Base-by-base conservation (phyloP, 1,140 invertebrate species). In the Zaprionus ghesquierei region DNA sequence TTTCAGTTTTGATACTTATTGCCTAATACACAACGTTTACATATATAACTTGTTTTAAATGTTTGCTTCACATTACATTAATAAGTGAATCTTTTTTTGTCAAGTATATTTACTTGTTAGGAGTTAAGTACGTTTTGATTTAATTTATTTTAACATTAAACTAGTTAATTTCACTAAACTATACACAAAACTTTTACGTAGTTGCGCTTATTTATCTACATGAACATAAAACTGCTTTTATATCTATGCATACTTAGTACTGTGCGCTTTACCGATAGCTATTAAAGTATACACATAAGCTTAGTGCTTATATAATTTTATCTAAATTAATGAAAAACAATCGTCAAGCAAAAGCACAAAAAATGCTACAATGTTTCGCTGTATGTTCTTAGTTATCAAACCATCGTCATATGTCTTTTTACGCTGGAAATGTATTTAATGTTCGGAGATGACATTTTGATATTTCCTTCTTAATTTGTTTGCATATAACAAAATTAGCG, bases 161-260 rank as follows among this genome's bases (percentile, higher is more conserved):
- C 82, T 87, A 87, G 69, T 82, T 82, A 65, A 87, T 89, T 87
- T 87, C 35, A 82, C 84, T 89, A 87, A 87, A 79, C 82, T 87
- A 87, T 87, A 87, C 82, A 87, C 79, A 87, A 76, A 86, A n/a
- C 73, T 61, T 81, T 81, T 78, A 77, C 58, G 61, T 69, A 66
- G n/a, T 69, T 78, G 62, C 50, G 61, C 35, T 41, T 55, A 63
- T 33, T 46, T 62, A 54, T 46, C 33, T 54, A 41, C 35, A n/a
- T 41, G 38, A 58, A 55, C 54, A 56, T 61, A 18, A 54, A 53
- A 64, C 54, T 70, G 64, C 31, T 25, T 25, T 25, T 15, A 15
- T 38, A 38, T 38, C 6, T 15, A 8, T n/a, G n/a, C 8, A 41
- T 41, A 41, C 35, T 6, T 8, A 38, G 8, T 41, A 41, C 35